Percentiles rank a stretch among this genome's conserved stretches.
Conservation (phyloP, 2,888 invertebrate species). For the Dolomedes plantarius region DNA sequence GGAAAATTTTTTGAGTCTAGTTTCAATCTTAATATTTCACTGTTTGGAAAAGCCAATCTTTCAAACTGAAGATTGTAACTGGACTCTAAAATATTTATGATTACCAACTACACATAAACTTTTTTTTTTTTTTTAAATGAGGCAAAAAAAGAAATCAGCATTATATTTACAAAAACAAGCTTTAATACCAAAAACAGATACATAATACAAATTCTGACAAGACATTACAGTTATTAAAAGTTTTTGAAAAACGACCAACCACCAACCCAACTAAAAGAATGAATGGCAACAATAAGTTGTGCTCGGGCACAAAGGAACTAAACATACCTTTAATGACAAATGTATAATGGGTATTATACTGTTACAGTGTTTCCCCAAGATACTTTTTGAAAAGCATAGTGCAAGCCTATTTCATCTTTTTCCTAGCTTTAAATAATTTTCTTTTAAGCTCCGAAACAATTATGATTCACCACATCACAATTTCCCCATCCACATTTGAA, state of each 20-base stretch:
- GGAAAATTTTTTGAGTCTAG: too few relatives aligned
- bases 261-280: background rate
- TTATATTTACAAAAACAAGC: constrained; percentile 7
- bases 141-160: too few relatives aligned
- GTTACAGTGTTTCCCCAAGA: background rate
- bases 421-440: background rate
- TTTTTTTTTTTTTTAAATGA: too few relatives aligned
- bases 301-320: background rate
- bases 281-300: background rate
- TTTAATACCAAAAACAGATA: background rate
- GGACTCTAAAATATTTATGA: too few relatives aligned
- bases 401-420: background rate
- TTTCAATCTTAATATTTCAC: too few relatives aligned
- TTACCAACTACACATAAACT: too few relatives aligned
- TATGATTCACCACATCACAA: too few relatives aligned
- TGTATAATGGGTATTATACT: background rate
- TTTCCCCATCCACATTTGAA: too few relatives aligned
- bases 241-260: background rate
- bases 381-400: background rate
- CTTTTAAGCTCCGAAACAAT: too few relatives aligned
- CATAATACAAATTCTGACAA: background rate
- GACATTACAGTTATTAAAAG: background rate
- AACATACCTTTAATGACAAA: background rate
- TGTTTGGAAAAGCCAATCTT: too few relatives aligned
- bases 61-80: too few relatives aligned